A percentile compares a stretch with the other conserved stretches of the same genome.
These are phyloP conservation scores for Galerucella pusilla DNA, from an alignment of 2,888 invertebrate genomes.

Conservation along the genomic window DNA sequence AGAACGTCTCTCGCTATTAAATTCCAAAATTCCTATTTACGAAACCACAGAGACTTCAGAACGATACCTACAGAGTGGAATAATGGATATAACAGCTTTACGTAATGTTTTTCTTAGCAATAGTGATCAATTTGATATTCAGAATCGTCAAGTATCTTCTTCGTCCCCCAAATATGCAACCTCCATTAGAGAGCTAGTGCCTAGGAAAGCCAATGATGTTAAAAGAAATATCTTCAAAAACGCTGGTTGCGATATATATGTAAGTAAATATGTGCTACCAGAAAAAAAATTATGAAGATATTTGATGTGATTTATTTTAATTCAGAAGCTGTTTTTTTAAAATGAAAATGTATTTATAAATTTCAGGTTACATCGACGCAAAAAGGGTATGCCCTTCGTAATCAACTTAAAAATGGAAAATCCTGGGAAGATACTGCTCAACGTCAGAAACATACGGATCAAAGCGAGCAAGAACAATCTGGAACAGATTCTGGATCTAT, in stretches of 20 bases:
- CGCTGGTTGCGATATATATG: neutral
- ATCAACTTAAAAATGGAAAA: neutral
- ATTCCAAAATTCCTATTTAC: neutral
- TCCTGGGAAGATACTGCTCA: neutral
- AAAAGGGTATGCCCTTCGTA: neutral
- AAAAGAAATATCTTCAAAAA: neutral
- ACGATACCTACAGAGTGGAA: neutral
- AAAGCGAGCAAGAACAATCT: slow-evolving; percentile 1
- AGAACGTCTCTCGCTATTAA: neutral
- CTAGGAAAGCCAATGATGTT: neutral
- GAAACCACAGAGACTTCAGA: slow-evolving; percentile 2
- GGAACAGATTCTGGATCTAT: neutral
- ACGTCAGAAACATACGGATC: neutral
- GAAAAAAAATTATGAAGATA: too few species aligned
- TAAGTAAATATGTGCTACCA: neutral
- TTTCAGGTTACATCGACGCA: slow-evolving; percentile 1
- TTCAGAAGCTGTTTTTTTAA: neutral
- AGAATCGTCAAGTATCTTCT: slow-evolving; percentile 2
- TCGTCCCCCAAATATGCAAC: neutral
- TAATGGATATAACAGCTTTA: neutral
- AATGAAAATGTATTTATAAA: neutral
- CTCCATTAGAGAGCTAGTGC: neutral
- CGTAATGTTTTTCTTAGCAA: neutral
- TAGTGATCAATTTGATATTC: neutral
- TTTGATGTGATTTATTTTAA: neutral